Evolutionary conservation across 2,113 vertebrate species (phyloP), one percentile per base, ranked within the genome.

Genomic region (Cynopterus brachyotis): DNA sequence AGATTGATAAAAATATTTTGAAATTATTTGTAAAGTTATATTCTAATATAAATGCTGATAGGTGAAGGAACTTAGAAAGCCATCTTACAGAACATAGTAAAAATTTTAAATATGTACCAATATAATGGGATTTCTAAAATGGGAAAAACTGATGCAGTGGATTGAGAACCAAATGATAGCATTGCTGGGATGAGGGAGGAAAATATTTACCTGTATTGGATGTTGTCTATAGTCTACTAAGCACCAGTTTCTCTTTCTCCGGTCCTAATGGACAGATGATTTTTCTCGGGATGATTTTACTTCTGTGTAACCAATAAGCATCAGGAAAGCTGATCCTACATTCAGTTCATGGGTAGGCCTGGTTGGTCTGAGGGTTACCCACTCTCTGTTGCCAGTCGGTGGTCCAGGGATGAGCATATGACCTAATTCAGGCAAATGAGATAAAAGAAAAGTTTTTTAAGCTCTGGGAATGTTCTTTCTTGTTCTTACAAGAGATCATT

Each of bases 1-100:
- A 67, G 35, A 28, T 55, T 89, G 84, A 42, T 40, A 67, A 87
- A 84, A 91, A 22, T 92, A 94, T 90, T 93, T 94, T 85, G 50
- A 86, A 81, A 69, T 97, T 76, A 47, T 26, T 87, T 76, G 53
- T 91, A 53, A 73, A 45, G 22, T 89, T 92, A 60, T 80, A 53
- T 22, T 80, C 5, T 42, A 59, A 57, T 57, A 26, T 59, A 24
- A 84, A 64, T 79, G 81, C 26, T 82, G 42, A 45, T 88, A 79
- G 76, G 28, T 79, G 28, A 66, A 83, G 88, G 70, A 66, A 13
- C 13, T 62, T 91, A 80, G 47, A 26, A 89, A 85, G 30, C 35
- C 42, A 59, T 32, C 42, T 45, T 72, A 37, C 2, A 89, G 30
- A 92, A 53, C 32, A 26, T 4, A 45, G 78, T 76, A 81, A 90